Base-by-base conservation (phyloP, 2,113 vertebrate genomes). In the Carassius gibelio region DNA sequence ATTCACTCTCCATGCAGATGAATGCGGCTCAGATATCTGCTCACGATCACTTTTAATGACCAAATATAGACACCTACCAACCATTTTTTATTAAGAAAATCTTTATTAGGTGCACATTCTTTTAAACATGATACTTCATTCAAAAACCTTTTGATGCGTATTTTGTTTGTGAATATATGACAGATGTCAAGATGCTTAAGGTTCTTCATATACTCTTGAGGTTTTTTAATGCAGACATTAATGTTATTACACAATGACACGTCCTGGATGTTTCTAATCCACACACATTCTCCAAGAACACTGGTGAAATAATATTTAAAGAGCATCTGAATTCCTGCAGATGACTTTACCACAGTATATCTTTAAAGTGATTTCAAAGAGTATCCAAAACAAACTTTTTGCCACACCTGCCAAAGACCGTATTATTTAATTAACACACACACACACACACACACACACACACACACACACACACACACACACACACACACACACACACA, bases 41-140 rank as follows among this genome's bases (percentile, higher is more conserved):
- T 59, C 55, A 59, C 0, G 2, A 8, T 21, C 7, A 9, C 2
- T 55, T 55, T n/a, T 86, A 89, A 86, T 90, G 90, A 88, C 87
- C 87, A 87, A 89, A 87, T 89, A 78, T 75, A 68, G 34, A 86
- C 55, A 36, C 71, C 13, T 13, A 11, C 9, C 61, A 64, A 26
- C 3, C n/a, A 26, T 2, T 59, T 64, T 64, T 64, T 5, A 26
- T 62, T 8, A 21, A 2, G 55, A 19, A 8, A 59, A 8, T 3
- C 55, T 19, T 59, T 59, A 21, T 57, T 17, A 57, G 15, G 15
- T 17, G 15, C 52, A 57, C 17, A 52, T 55, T 55, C 52, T 17
- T 0, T 55, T 57, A 5, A 57, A 5, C 17, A 8, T 59, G 19
- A 21, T 8, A 19, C 55, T 59, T 59, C 2, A 13, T 2, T 7